Conservation (phyloP, 1,140 invertebrate genomes). For the Diabrotica undecimpunctata region DNA sequence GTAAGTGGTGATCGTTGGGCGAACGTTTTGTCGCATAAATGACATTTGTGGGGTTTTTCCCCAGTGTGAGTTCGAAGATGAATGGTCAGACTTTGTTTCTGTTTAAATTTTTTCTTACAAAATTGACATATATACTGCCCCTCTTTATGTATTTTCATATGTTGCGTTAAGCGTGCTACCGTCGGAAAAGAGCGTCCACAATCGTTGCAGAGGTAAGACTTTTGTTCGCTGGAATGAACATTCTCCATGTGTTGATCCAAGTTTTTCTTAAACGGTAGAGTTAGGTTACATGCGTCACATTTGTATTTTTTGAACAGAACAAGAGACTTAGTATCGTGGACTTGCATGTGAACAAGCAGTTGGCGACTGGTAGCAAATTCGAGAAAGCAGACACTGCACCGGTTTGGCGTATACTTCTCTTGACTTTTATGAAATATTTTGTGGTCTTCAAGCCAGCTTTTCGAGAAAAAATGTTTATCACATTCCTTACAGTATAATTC, state of each 20-base stretch:
- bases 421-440: background rate
- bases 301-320: too few relatives aligned
- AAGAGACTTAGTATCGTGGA: too few relatives aligned
- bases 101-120: constrained; percentile 32
- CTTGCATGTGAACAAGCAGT: too few relatives aligned
- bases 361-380: too few relatives aligned
- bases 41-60: constrained; percentile 41
- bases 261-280: background rate
- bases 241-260: background rate
- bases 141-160: constrained; percentile 3
- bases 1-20: constrained; percentile 39
- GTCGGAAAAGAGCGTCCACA: background rate
- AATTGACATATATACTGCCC: constrained; percentile 30
- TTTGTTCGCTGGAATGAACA: background rate
- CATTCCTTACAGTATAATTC: background rate
- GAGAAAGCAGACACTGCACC: background rate
- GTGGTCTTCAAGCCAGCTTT: background rate
- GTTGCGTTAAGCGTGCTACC: background rate
- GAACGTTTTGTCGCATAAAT: constrained; percentile 27
- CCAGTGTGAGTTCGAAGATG: constrained; percentile 48
- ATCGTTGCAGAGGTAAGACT: background rate
- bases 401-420: too few relatives aligned
- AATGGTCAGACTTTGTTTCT: constrained; percentile 45
- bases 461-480: background rate
- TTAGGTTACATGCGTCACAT: background rate